Conservation (phyloP, 2,888 invertebrate genomes). For the Zaprionus obscuricornis region DNA sequence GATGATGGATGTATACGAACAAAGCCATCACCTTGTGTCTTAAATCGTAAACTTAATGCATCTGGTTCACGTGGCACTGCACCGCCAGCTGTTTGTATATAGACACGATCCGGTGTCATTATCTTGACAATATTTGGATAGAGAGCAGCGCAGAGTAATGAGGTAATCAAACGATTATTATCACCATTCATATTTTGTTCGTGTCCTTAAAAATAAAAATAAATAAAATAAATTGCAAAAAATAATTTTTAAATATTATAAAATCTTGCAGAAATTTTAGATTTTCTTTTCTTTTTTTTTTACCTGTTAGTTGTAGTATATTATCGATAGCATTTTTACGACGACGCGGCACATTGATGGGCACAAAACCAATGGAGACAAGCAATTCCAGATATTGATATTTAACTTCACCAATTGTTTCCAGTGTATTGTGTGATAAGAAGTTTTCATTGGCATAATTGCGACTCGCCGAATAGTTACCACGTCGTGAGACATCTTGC, state of each 20-base stretch:
- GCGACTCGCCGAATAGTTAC: constrained; percentile 87
- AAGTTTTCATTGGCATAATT: constrained; percentile 93
- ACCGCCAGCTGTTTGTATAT: constrained; percentile 88
- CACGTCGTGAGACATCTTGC: constrained; percentile 88
- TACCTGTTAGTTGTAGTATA: constrained; percentile 87
- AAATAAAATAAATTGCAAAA: background rate
- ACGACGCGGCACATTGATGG: constrained; percentile 86
- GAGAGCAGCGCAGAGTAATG: constrained; percentile 94
- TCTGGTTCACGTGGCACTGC: constrained; percentile 89
- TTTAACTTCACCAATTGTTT: constrained; percentile 94
- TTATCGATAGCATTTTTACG: constrained; percentile 84
- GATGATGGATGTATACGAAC: constrained; percentile 91
- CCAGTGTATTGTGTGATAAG: constrained; percentile 91
- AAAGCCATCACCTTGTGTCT: constrained; percentile 89
- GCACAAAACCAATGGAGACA: constrained; percentile 91
- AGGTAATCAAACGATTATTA: constrained; percentile 89
- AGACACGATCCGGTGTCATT: constrained; percentile 91
- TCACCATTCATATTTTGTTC: constrained; percentile 90
- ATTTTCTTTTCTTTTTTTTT: too few species aligned
- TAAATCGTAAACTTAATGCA: constrained; percentile 88
- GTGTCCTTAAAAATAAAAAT: constrained; percentile 52
- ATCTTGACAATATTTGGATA: constrained; percentile 96
- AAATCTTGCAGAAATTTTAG: too few species aligned
- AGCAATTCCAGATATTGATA: constrained; percentile 90
- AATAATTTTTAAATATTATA: background rate